Base-by-base conservation (phyloP, 1,140 invertebrate genomes). In the Eriocheir sinensis region DNA sequence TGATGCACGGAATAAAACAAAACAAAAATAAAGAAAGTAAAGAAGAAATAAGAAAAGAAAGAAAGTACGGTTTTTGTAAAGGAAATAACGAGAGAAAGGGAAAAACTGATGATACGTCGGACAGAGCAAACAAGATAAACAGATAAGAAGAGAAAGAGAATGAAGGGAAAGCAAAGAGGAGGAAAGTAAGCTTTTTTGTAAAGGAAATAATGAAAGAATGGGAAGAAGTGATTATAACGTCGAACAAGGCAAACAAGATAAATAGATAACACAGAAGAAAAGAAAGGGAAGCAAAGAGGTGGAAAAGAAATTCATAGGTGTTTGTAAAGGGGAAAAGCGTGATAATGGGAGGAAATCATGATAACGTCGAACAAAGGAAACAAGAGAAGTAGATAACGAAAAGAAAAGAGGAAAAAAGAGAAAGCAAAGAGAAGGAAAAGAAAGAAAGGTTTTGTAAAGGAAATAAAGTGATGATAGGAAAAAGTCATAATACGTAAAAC, bases 21-120 rank as follows among this genome's bases (percentile, higher is more conserved):
- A 72, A 72, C 12, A n/a, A 72, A 72, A 72, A 72, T 15, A 72
- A 15, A n/a, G 60, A 15, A 72, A n/a, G 60, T 15, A 72, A 72
- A n/a, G n/a, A 72, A 72, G n/a, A 72, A 15, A 72, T 15, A 72
- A 72, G 12, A 72, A 15, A n/a, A 72, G 60, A 72, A 72, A 72
- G 60, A 72, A 15, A 72, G 60, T 15, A 72, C n/a, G 60, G 12
- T 15, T 15, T 15, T 15, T n/a, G 60, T 15, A 72, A n/a, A 72
- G 60, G 60, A n/a, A 72, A 72, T 72, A 72, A 72, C n/a, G 60
- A 15, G 60, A 72, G 60, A 72, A n/a, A 72, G n/a, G 60, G 60
- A 72, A n/a, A 72, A 72, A 72, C 12, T 72, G n/a, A 72, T 72
- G n/a, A 72, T 15, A n/a, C 12, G 60, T 15, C 12, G 60, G 60